Percentiles rank a stretch among this genome's conserved stretches.
Conservation (phyloP, 2,797 vertebrate species). For the Scarus forsteni region DNA sequence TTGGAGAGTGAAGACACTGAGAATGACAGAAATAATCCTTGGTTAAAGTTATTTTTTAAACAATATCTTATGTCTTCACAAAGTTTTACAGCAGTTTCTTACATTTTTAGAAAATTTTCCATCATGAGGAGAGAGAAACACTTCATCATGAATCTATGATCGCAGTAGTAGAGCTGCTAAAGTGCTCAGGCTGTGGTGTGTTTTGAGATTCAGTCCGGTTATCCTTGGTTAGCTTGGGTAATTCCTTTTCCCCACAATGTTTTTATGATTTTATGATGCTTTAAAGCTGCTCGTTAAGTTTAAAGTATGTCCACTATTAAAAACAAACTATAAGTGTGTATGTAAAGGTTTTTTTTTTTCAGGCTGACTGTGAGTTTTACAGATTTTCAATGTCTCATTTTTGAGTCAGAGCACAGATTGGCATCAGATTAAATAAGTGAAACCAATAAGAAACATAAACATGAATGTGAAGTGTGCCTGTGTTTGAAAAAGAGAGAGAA, state of each 20-base stretch:
- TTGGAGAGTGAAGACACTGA: not conserved
- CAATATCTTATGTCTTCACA: not conserved
- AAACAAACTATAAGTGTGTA: conserved; percentile 3
- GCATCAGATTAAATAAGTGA: conserved; percentile 69
- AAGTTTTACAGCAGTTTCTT: conserved; percentile 3
- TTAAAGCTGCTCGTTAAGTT: no score
- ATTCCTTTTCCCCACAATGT: no score
- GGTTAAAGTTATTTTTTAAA: not conserved
- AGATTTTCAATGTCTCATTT: conserved; percentile 42
- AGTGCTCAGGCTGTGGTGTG: no score
- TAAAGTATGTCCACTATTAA: not conserved
- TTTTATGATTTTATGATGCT: no score
- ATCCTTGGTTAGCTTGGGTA: no score
- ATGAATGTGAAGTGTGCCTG: conserved; percentile 42
- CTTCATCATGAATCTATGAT: no score
- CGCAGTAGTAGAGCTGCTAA: no score
- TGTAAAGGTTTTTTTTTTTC: conserved; percentile 13
- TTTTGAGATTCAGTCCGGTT: no score
- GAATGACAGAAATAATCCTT: not conserved
- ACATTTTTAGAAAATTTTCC: not conserved
- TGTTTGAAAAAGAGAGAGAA: not conserved
- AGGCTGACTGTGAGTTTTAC: conserved; percentile 25
- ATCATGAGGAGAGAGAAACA: no score
- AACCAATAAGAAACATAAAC: conserved; percentile 69
- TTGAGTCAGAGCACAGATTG: conserved; percentile 65